Evolutionary conservation across 2,113 vertebrate species (phyloP).

Genomic region (Ginglymostoma cirratum): DNA sequence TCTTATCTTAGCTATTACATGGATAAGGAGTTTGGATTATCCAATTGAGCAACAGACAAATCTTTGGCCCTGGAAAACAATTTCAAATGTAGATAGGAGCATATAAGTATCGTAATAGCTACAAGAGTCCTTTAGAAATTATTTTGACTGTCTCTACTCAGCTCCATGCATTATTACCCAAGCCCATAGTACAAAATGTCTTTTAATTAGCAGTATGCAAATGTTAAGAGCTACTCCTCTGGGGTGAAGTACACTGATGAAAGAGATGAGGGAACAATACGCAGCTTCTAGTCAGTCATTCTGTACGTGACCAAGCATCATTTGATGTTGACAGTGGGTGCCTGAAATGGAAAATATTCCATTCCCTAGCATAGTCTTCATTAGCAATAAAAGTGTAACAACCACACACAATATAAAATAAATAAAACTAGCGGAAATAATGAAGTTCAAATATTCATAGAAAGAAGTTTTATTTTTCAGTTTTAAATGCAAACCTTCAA

Average conservation of each 20-base stretch:
- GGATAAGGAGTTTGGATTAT: neutral
- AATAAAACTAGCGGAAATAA: neutral
- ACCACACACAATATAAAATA: neutral
- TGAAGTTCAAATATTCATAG: neutral
- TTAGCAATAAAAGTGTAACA: neutral
- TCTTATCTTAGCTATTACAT: neutral
- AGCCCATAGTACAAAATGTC: neutral
- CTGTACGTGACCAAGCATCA: neutral
- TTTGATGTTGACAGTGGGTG: neutral
- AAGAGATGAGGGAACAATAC: neutral
- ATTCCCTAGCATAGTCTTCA: neutral
- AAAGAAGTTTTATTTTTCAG: neutral
- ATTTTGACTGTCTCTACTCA: neutral
- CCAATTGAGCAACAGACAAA: neutral
- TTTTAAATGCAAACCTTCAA: neutral
- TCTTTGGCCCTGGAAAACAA: neutral
- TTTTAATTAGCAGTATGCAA: neutral
- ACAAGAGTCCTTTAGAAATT: neutral
- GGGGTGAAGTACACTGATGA: neutral
- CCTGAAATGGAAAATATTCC: neutral
- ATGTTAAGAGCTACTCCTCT: neutral
- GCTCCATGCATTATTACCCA: neutral
- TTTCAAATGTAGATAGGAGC: neutral
- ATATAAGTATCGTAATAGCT: neutral
- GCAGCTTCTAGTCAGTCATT: neutral